Base-by-base conservation (phyloP, 2,888 invertebrate species). In the Tuta absoluta region DNA sequence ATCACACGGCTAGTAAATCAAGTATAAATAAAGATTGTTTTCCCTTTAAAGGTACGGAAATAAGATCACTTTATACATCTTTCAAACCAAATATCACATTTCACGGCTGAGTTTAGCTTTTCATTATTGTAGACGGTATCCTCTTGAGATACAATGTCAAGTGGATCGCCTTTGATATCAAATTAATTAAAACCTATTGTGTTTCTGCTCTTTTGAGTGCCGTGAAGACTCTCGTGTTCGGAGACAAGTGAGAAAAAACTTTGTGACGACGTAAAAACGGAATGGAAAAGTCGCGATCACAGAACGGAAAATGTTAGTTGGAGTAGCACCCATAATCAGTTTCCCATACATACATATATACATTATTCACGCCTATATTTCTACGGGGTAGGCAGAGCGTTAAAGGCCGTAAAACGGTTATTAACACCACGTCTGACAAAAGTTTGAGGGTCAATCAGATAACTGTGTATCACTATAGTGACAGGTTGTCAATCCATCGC, bases 101-200 rank as follows among this genome's bases (percentile, higher is more conserved):
- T 45, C 45, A 10, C 11, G 14, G 14, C 51, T 23, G 23, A 53
- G 14, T 12, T 23, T 53, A 53, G 21, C 51, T 49, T 49, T 49
- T 53, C 21, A 53, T 24, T 53, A 14, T 24, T 14, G 23, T 23
- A 53, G 23, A 11, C 23, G 23, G n/a, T 48, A 48, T 53, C 51
- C 14, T 23, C 23, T 53, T 12, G 1, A 24, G 57, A 63, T 56
- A 41, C 24, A 45, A 33, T 41, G 48, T 63, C 38, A 60, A 64
- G 64, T 53, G 14, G 48, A 41, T 19, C 38, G 51, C 48, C 64
- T 64, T 64, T 64, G 64, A 64, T 61, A 28, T 64, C 21, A 38
- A 53, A 60, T 64, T 64, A 64, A 64, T 64, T 64, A 64, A 64
- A 61, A 64, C 49, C 59, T 59, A 59, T 63, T 63, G 63, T 63